These are phyloP conservation scores for Catharus ustulatus DNA, from an alignment of 2,797 vertebrate species.

Conservation along the genomic window DNA sequence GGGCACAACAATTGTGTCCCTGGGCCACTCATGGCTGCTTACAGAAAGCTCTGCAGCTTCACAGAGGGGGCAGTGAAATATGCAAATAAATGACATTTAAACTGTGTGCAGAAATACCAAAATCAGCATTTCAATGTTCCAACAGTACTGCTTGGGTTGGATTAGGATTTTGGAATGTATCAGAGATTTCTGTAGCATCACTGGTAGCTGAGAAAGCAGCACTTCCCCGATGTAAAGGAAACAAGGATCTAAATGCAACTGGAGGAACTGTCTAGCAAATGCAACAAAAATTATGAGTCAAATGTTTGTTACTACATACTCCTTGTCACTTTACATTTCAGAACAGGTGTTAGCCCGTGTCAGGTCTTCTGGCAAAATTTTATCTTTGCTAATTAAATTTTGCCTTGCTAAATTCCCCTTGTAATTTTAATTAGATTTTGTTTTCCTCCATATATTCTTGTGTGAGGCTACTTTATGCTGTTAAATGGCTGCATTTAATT, in stretches of 20 bases:
- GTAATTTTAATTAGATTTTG: constrained; percentile 44
- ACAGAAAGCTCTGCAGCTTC: background rate
- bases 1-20: background rate
- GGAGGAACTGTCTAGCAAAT: background rate
- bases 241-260: background rate
- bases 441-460: constrained; percentile 9
- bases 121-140: background rate
- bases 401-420: constrained; percentile 18
- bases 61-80: background rate
- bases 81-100: background rate
- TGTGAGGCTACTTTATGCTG: background rate
- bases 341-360: constrained; percentile 39
- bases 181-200: background rate
- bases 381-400: constrained; percentile 46
- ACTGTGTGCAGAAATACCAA: background rate
- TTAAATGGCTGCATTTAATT: constrained; percentile 4
- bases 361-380: constrained; percentile 35
- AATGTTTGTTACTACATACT: background rate
- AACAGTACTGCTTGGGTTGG: background rate
- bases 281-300: background rate
- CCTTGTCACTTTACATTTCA: background rate
- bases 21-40: background rate
- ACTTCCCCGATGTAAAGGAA: background rate
- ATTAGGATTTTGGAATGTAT: background rate
- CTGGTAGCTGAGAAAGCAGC: background rate